phyloP scores from a whole-genome alignment of 1,140 invertebrate species.

The Gerris buenoi region DNA sequence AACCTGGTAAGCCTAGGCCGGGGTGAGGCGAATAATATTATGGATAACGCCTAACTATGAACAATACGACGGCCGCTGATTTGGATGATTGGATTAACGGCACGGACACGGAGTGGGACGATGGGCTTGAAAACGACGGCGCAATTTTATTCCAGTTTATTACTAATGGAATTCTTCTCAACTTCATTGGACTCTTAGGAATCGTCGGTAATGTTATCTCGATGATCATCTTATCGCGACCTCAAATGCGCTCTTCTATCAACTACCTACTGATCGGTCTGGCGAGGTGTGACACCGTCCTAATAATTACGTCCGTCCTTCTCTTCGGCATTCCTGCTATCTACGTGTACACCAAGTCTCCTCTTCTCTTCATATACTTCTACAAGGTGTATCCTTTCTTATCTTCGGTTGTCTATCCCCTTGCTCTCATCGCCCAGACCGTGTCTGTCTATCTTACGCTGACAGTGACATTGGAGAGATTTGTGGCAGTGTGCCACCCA shows the following conservation, averaged over 20 bases:
- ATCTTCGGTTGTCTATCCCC: constrained; percentile 67
- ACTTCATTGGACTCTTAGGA: constrained; percentile 64
- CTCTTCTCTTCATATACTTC: constrained; percentile 57
- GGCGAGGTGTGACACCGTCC: constrained; percentile 75
- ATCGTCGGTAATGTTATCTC: constrained; percentile 78
- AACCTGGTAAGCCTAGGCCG: not conserved
- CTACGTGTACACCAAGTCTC: constrained; percentile 61
- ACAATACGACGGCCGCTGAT: not conserved
- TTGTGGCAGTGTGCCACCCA: constrained; percentile 91
- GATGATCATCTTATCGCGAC: constrained; percentile 73
- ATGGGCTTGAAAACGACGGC: not conserved
- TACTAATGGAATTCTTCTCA: constrained; percentile 67
- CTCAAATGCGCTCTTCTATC: constrained; percentile 86
- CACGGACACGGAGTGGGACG: not conserved
- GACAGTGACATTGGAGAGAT: constrained; percentile 87
- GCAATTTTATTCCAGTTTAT: constrained; percentile 56
- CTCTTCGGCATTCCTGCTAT: constrained; percentile 74
- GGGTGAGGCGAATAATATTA: not conserved
- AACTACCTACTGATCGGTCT: constrained; percentile 83
- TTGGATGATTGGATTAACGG: not conserved
- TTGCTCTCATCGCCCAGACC: constrained; percentile 76
- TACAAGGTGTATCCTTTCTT: constrained; percentile 64
- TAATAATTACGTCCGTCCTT: constrained; percentile 72
- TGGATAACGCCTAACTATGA: not conserved
- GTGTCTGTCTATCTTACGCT: constrained; percentile 89